phyloP scores from a whole-genome alignment of 2,113 vertebrate genomes.

The Forbesichthys papilliferus region DNA sequence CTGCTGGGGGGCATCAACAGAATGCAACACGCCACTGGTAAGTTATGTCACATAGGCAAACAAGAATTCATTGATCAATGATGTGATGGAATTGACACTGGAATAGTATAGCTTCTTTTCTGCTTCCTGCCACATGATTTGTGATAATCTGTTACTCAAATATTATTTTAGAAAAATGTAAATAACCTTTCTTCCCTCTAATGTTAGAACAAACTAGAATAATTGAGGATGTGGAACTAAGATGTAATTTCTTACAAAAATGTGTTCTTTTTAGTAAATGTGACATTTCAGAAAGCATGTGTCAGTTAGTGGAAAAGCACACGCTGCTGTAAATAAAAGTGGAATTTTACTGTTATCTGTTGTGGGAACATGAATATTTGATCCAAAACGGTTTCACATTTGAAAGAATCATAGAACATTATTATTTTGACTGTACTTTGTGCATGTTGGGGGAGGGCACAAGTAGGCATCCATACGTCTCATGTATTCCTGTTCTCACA shows the following conservation, averaged over 20 bases:
- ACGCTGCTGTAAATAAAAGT: neutral
- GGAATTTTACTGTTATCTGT: neutral
- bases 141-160: too few relatives aligned
- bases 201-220: too few relatives aligned
- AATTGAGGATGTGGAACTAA: too few relatives aligned
- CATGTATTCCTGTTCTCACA: neutral
- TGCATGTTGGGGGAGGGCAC: neutral
- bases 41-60: constrained; percentile 19
- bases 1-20: neutral
- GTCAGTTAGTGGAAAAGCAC: neutral
- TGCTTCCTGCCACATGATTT: too few relatives aligned
- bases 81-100: too few relatives aligned
- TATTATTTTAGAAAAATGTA: too few relatives aligned
- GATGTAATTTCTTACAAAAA: too few relatives aligned
- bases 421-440: neutral
- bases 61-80: too few relatives aligned
- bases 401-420: neutral
- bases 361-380: neutral
- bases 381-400: neutral
- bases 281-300: too few relatives aligned
- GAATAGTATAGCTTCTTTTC: too few relatives aligned
- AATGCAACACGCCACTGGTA: constrained; percentile 61
- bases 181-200: too few relatives aligned
- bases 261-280: too few relatives aligned
- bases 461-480: neutral